These are phyloP conservation scores for Tethya wilhelma DNA, from an alignment of 37 sponge, comb jelly and placozoan genomes.

Conservation along the genomic window DNA sequence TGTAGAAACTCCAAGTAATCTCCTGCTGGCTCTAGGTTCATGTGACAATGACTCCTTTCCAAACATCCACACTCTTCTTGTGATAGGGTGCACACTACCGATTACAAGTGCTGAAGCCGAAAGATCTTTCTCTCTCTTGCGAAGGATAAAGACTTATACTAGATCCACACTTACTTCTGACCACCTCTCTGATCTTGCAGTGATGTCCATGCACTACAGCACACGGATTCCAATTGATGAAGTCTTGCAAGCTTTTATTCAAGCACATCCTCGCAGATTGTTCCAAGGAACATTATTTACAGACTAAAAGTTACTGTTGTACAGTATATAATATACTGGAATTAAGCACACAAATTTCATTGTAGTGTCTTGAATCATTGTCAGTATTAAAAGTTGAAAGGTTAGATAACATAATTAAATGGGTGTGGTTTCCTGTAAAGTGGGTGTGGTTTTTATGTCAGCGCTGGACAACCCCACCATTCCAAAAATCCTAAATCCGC, in stretches of 20 bases:
- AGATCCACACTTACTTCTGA: constrained; percentile 43
- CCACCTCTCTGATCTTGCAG: constrained; percentile 35
- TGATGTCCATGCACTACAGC: constrained; percentile 53
- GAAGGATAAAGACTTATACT: constrained; percentile 48
- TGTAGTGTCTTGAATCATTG: too few relatives aligned
- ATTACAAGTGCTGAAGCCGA: constrained; percentile 61
- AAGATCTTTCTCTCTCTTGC: constrained; percentile 27
- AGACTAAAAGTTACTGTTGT: constrained; percentile 36
- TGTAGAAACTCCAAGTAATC: constrained; percentile 24
- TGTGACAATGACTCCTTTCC: constrained; percentile 49
- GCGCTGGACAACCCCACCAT: too few relatives aligned
- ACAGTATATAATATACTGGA: too few relatives aligned
- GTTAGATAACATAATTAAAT: too few relatives aligned
- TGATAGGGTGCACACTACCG: constrained; percentile 56
- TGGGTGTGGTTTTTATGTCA: too few relatives aligned
- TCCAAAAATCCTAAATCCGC: too few relatives aligned
- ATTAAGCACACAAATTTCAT: too few relatives aligned
- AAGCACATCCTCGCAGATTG: constrained; percentile 34
- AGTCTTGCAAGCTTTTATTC: constrained; percentile 36
- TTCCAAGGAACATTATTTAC: constrained; percentile 41
- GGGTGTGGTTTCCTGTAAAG: too few relatives aligned
- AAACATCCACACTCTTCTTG: constrained; percentile 45
- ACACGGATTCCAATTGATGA: constrained; percentile 44
- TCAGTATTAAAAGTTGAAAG: too few relatives aligned
- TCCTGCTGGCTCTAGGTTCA: constrained; percentile 20